Base-by-base conservation (phyloP, 2,797 vertebrate genomes). In the Thaleichthys pacificus region DNA sequence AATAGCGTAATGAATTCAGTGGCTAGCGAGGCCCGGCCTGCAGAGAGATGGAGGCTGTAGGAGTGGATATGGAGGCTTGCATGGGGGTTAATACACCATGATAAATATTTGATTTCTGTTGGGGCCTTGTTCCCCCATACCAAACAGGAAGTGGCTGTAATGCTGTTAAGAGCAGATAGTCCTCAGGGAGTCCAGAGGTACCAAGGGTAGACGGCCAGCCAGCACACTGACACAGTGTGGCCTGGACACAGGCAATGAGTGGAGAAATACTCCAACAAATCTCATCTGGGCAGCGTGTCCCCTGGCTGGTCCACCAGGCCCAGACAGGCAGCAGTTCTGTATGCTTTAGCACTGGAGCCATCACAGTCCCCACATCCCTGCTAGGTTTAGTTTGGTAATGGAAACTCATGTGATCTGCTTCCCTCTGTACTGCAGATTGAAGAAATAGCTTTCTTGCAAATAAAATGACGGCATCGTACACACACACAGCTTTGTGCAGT, bases 101-200 rank as follows among this genome's bases (percentile, higher is more conserved):
- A 91, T 92, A 91, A 93, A 93, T 93, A 92, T 91, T 91, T 91
- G 85, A 92, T 91, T 93, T 92, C 88, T 90, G 82, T 87, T 86
- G 89, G 89, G 91, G 86, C 51, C 87, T 79, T 61, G 89, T 89
- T 86, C 84, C 83, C 85, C 89, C 89, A 87, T 89, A 86, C 90
- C 87, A 88, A 91, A 91, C 90, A 85, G 91, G 89, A 91, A 91
- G 91, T 89, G 87, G 87, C 90, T 90, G 89, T 92, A 91, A 92
- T 92, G 89, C 76, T 87, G 90, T 91, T 91, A 86, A 87, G 84
- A 90, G 88, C 88, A 90, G 88, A 90, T 89, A 89, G 90, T 88
- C 88, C 89, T 91, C 82, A 82, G 89, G 89, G 88, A 89, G 82
- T 83, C 73, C 81, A 79, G 77, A 82, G 82, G 85, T 78, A 79